A percentile compares a stretch with the other conserved stretches of the same genome.
phyloP scores from a whole-genome alignment of 2,888 invertebrate genomes.

The Trichogramma evanescens region DNA sequence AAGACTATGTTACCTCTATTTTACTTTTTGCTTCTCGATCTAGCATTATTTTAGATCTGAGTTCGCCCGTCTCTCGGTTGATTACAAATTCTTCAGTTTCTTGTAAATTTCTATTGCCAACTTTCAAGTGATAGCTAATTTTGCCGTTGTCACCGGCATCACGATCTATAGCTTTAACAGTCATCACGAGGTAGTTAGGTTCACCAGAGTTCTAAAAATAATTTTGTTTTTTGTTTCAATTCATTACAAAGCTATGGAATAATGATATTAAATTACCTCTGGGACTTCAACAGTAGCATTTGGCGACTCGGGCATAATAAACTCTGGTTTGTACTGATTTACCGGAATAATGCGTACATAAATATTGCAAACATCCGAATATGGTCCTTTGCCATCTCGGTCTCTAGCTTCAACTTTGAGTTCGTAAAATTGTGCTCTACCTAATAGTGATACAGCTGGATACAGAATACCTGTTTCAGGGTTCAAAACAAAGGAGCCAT shows the following conservation, averaged over 20 bases:
- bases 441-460: conserved; percentile 65
- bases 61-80: conserved; percentile 69
- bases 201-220: conserved; percentile 62
- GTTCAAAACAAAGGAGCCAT: conserved; percentile 68
- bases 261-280: conserved; percentile 54
- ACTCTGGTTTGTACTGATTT: conserved; percentile 75
- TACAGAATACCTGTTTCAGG: conserved; percentile 73
- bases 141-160: conserved; percentile 79
- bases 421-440: conserved; percentile 55
- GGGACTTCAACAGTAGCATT: conserved; percentile 75
- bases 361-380: conserved; percentile 63
- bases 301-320: conserved; percentile 67
- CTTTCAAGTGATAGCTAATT: conserved; percentile 76
- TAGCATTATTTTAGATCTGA: conserved; percentile 70
- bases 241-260: neutral
- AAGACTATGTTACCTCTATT: conserved; percentile 52
- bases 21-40: conserved; percentile 68
- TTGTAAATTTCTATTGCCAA: conserved; percentile 66
- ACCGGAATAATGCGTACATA: conserved; percentile 71
- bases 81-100: conserved; percentile 79
- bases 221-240: conserved; percentile 7
- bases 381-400: conserved; percentile 60
- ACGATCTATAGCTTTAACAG: conserved; percentile 73
- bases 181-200: conserved; percentile 69
- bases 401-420: conserved; percentile 73